phyloP scores from a whole-genome alignment of 2,888 invertebrate genomes.

The Sminthurinus aureus region DNA sequence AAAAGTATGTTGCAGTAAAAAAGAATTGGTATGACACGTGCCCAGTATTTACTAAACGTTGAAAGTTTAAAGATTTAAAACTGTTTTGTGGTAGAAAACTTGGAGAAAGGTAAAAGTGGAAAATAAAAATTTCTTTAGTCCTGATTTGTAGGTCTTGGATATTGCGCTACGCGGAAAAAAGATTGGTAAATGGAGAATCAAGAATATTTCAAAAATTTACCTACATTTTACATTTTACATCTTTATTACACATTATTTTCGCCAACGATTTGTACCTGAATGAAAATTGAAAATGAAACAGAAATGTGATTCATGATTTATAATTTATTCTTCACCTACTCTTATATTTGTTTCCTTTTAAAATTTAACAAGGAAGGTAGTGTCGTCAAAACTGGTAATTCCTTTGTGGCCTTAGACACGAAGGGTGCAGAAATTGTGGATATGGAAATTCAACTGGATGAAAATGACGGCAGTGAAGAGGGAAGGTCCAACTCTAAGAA shows the following conservation, averaged over 20 bases:
- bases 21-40: slow-evolving; percentile 3
- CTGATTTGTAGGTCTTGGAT: not conserved
- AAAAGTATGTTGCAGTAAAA: not conserved
- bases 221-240: no score
- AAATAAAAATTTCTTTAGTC: not conserved
- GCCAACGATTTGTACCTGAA: no score
- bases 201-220: no score
- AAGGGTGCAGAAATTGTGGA: not conserved
- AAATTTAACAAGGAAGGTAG: not conserved
- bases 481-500: not conserved
- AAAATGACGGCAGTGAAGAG: not conserved
- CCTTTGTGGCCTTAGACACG: not conserved
- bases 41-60: not conserved
- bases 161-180: not conserved
- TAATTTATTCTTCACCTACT: no score
- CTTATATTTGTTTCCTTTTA: no score
- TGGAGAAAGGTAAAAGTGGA: not conserved
- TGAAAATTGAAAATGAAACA: no score
- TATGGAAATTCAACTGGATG: not conserved
- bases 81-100: no score
- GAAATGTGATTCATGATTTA: no score
- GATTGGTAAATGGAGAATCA: no score
- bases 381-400: not conserved
- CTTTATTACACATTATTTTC: no score
- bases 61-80: no score